Percentiles rank a stretch among this genome's conserved stretches.
These are phyloP conservation scores for Arnoldichthys spilopterus DNA, from an alignment of 2,797 vertebrate species.

Conservation along the genomic window DNA sequence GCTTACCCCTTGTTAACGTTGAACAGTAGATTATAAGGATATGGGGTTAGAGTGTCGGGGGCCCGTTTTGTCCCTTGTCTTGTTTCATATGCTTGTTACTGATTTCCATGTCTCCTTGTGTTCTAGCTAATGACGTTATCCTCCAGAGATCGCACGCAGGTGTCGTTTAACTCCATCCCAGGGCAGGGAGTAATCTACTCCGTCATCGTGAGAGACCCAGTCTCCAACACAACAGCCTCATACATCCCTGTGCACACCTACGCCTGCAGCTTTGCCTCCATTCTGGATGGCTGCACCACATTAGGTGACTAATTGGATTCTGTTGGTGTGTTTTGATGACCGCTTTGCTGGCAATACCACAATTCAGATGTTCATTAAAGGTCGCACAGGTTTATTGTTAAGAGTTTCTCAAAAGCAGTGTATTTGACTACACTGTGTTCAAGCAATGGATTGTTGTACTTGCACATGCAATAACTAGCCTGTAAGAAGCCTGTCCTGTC, in stretches of 20 bases:
- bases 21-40: no score
- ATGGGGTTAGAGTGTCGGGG: no score
- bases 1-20: no score
- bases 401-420: neutral
- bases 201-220: constrained; percentile 87
- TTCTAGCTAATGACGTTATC: constrained; percentile 82
- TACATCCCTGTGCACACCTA: constrained; percentile 93
- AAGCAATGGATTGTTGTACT: neutral
- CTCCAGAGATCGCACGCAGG: constrained; percentile 74
- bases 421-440: neutral
- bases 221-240: constrained; percentile 86
- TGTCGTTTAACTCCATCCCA: constrained; percentile 85
- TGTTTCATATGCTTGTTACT: neutral
- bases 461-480: neutral
- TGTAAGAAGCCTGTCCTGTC: neutral
- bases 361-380: neutral
- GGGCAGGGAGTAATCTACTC: constrained; percentile 93
- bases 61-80: no score
- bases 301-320: constrained; percentile 77
- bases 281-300: constrained; percentile 80
- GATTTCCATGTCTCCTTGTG: constrained; percentile 3
- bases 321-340: neutral
- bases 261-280: constrained; percentile 85
- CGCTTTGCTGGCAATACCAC: no score
- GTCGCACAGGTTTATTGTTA: neutral